These are phyloP conservation scores for Bubo blakistoni DNA, from an alignment of 2,113 vertebrate genomes.

Conservation along the genomic window DNA sequence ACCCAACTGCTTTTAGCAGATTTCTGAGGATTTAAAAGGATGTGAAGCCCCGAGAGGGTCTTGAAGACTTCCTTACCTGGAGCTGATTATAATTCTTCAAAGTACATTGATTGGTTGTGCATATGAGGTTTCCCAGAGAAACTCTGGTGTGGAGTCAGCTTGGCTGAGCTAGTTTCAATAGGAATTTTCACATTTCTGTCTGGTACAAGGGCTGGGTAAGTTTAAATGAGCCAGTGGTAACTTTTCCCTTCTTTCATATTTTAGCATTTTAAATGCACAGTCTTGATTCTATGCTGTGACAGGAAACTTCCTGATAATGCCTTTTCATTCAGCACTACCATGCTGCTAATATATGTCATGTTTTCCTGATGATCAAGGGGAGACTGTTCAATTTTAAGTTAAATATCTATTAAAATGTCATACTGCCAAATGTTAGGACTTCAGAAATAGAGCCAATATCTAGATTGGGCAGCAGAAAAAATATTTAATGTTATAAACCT, in stretches of 20 bases:
- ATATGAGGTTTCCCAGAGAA: neutral
- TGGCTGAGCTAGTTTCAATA: neutral
- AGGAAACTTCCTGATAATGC: neutral
- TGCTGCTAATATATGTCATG: neutral
- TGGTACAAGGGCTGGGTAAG: neutral
- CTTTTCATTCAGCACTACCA: accelerated
- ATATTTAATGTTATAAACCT: neutral
- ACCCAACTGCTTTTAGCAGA: neutral
- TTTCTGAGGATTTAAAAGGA: neutral
- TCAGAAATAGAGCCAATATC: neutral
- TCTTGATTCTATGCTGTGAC: neutral
- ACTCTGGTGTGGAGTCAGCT: neutral
- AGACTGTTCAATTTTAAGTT: neutral
- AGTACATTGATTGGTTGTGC: neutral
- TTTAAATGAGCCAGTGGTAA: neutral
- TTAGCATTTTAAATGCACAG: neutral
- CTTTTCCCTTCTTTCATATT: neutral
- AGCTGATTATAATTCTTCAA: neutral
- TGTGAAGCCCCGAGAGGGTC: neutral
- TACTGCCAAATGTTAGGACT: neutral
- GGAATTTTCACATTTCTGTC: neutral
- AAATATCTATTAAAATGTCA: neutral
- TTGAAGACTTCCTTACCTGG: neutral
- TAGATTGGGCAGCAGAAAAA: neutral
- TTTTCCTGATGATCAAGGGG: neutral